These are phyloP conservation scores for Drosophila ohnishii DNA, from an alignment of 1,140 invertebrate species.

Conservation along the genomic window DNA sequence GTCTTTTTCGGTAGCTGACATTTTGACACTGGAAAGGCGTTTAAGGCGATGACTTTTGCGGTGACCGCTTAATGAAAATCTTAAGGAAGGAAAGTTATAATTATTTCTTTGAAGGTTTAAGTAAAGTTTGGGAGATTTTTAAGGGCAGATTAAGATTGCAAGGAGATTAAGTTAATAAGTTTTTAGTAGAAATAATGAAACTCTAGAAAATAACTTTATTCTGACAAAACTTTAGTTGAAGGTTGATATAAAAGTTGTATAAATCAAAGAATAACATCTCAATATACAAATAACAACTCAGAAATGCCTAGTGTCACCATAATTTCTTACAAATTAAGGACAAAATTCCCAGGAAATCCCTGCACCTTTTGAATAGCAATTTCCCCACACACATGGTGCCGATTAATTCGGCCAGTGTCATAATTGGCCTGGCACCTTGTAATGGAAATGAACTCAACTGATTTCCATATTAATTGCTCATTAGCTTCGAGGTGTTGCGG, in stretches of 20 bases:
- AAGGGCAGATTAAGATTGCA: no score
- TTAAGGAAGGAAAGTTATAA: not conserved
- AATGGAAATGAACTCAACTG: slow-evolving; percentile 52
- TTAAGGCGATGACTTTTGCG: slow-evolving; percentile 25
- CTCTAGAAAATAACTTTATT: not conserved
- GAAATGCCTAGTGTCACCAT: not conserved
- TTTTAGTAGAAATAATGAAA: no score
- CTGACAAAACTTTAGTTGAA: not conserved
- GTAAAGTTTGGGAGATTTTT: not conserved
- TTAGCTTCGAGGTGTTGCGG: slow-evolving; percentile 27
- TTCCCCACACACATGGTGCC: slow-evolving; percentile 7
- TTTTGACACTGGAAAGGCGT: slow-evolving; percentile 20
- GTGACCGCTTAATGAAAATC: slow-evolving; percentile 15
- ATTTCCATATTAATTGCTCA: slow-evolving; percentile 78
- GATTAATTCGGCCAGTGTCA: slow-evolving; percentile 20
- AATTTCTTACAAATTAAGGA: not conserved
- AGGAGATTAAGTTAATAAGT: no score
- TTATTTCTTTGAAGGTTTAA: slow-evolving; percentile 1
- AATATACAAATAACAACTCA: no score
- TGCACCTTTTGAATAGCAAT: slow-evolving; percentile 11
- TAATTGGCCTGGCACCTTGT: slow-evolving; percentile 57
- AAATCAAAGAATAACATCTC: not conserved
- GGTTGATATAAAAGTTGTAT: no score
- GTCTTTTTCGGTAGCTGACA: slow-evolving; percentile 22
- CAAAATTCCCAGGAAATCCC: not conserved